These are phyloP conservation scores for Ethmia dodecea DNA, from an alignment of 2,888 invertebrate species.

Conservation along the genomic window DNA sequence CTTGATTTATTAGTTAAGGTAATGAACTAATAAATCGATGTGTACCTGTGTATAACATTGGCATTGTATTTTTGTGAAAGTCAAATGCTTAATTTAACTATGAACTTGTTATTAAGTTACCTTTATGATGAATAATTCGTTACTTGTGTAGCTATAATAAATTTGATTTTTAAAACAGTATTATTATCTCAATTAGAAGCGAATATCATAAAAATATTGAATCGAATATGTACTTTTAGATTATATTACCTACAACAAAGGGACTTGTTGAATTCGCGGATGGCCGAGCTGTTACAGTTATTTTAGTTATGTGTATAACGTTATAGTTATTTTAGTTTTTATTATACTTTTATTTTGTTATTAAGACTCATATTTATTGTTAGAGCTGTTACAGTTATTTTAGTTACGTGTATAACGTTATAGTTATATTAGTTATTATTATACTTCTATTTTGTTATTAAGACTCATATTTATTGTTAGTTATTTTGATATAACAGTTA, in stretches of 20 bases:
- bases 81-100: not conserved
- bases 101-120: not conserved
- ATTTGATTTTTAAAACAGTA: not conserved
- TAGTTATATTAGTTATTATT: no score
- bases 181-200: not conserved
- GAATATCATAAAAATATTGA: not conserved
- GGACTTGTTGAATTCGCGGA: conserved; percentile 1
- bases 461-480: no score
- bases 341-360: no score
- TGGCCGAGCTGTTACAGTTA: conserved; percentile 2
- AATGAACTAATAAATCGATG: not conserved
- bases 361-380: no score
- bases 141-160: not conserved
- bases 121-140: not conserved
- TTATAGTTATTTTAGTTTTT: no score
- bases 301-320: no score
- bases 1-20: not conserved
- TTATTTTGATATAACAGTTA: no score
- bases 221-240: not conserved
- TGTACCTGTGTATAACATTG: not conserved
- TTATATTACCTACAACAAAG: not conserved
- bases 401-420: no score
- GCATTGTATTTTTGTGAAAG: not conserved
- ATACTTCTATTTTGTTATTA: no score
- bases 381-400: no score